Evolutionary conservation across 2,888 invertebrate genomes (phyloP).

Genomic region (Cheiracanthium punctorium): DNA sequence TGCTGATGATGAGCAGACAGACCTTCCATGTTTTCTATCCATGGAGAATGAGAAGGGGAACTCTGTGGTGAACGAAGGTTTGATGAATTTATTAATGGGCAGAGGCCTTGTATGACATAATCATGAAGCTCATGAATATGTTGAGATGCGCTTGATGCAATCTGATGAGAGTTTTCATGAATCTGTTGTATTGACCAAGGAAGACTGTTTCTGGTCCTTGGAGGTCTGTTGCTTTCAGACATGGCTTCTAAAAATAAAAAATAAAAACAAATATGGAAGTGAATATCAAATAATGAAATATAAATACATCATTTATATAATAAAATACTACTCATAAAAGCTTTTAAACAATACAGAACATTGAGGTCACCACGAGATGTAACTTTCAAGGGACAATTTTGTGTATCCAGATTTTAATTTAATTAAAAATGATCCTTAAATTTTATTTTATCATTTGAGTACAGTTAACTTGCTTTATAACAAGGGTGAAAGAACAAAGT

Average conservation of each 20-base stretch:
- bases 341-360: too few species aligned
- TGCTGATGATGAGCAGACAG: not conserved
- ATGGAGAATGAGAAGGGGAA: not conserved
- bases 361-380: too few species aligned
- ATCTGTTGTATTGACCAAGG: slow-evolving; percentile 62
- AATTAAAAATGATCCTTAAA: too few species aligned
- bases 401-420: too few species aligned
- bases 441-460: too few species aligned
- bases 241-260: slow-evolving; percentile 12
- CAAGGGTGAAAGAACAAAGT: too few species aligned
- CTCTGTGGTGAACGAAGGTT: slow-evolving; percentile 2
- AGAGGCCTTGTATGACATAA: slow-evolving; percentile 59
- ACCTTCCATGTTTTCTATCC: slow-evolving; percentile 23
- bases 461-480: too few species aligned
- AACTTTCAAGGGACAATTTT: too few species aligned
- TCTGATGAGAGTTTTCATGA: slow-evolving; percentile 56
- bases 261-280: too few species aligned
- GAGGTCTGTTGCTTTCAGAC: slow-evolving; percentile 40
- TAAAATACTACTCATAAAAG: too few species aligned
- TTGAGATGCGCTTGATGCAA: slow-evolving; percentile 51
- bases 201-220: slow-evolving; percentile 19
- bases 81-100: slow-evolving; percentile 41
- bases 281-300: too few species aligned
- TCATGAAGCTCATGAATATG: slow-evolving; percentile 63
- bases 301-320: too few species aligned